These are phyloP conservation scores for Agelastica alni DNA, from an alignment of 2,888 invertebrate species.

Conservation along the genomic window DNA sequence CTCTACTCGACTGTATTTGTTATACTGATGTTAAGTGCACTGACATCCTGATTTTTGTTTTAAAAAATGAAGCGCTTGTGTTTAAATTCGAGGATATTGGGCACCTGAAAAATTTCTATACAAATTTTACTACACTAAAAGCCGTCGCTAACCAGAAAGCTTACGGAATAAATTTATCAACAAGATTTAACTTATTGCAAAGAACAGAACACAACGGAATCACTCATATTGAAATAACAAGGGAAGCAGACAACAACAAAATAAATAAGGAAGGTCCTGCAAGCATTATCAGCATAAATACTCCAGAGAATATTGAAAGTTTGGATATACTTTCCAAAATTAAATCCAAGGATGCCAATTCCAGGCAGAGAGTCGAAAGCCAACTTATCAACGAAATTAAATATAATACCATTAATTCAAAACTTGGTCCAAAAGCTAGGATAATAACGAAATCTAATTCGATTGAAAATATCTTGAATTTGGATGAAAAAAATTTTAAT, in stretches of 20 bases:
- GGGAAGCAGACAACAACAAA: constrained; percentile 26
- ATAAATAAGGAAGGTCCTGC: constrained; percentile 33
- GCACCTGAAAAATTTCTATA: constrained; percentile 49
- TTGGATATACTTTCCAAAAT: constrained; percentile 27
- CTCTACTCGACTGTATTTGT: constrained; percentile 56
- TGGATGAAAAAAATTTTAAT: constrained; percentile 37
- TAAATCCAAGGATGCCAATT: constrained; percentile 40
- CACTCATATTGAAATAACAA: constrained; percentile 59
- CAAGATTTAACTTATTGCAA: constrained; percentile 57
- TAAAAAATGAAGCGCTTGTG: constrained; percentile 53
- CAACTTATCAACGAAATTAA: constrained; percentile 36
- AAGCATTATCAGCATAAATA: constrained; percentile 55
- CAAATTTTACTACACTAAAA: constrained; percentile 54
- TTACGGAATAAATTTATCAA: constrained; percentile 43
- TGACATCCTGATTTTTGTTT: constrained; percentile 54
- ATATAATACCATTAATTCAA: constrained; percentile 38
- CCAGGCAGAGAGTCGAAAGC: constrained; percentile 39
- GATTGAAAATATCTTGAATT: constrained; percentile 47
- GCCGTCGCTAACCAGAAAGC: constrained; percentile 54
- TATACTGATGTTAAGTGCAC: constrained; percentile 55
- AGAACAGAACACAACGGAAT: constrained; percentile 59
- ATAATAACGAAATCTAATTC: constrained; percentile 43
- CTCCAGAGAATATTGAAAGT: constrained; percentile 45
- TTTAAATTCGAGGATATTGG: constrained; percentile 51
- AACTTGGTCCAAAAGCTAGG: constrained; percentile 34